Percentiles rank a stretch among this genome's conserved stretches.
phyloP scores from a whole-genome alignment of 2,888 invertebrate species.

The Aporophyla lueneburgensis region DNA sequence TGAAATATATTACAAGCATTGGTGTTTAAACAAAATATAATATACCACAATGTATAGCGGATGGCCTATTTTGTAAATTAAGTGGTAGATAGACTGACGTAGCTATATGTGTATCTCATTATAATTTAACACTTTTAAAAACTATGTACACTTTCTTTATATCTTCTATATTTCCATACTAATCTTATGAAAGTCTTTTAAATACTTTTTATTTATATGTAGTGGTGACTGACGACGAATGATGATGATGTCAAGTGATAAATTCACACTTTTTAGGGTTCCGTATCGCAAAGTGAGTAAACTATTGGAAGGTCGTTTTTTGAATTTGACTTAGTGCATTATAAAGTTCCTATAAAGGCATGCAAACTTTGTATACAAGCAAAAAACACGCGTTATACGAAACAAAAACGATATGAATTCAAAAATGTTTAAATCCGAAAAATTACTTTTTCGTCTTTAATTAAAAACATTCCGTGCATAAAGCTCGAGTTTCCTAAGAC shows the following conservation, averaged over 20 bases:
- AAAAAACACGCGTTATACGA: background rate
- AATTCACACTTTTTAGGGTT: slow-evolving; percentile 31
- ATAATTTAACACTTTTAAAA: slow-evolving; percentile 49
- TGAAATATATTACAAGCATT: slow-evolving; percentile 15
- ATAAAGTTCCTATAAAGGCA: background rate
- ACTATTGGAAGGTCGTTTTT: background rate
- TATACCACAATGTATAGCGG: slow-evolving; percentile 58
- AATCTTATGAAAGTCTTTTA: slow-evolving; percentile 49
- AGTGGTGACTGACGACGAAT: slow-evolving; percentile 39
- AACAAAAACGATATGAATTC: background rate
- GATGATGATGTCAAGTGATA: slow-evolving; percentile 27
- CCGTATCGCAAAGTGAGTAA: slow-evolving; percentile 23
- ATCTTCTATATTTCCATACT: slow-evolving; percentile 58
- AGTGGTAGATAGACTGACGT: slow-evolving; percentile 81
- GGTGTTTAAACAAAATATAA: slow-evolving; percentile 43
- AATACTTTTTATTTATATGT: slow-evolving; percentile 39
- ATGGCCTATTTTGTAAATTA: slow-evolving; percentile 82
- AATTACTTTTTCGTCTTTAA: background rate
- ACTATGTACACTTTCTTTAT: slow-evolving; percentile 53
- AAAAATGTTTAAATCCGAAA: background rate
- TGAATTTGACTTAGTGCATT: background rate
- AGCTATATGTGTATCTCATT: slow-evolving; percentile 64
- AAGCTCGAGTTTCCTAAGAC: background rate
- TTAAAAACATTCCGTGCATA: background rate
- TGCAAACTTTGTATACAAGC: background rate